A percentile compares a stretch with the other conserved stretches of the same genome.
Conservation (phyloP, 2,797 vertebrate genomes). For the Tenualosa ilisha region DNA sequence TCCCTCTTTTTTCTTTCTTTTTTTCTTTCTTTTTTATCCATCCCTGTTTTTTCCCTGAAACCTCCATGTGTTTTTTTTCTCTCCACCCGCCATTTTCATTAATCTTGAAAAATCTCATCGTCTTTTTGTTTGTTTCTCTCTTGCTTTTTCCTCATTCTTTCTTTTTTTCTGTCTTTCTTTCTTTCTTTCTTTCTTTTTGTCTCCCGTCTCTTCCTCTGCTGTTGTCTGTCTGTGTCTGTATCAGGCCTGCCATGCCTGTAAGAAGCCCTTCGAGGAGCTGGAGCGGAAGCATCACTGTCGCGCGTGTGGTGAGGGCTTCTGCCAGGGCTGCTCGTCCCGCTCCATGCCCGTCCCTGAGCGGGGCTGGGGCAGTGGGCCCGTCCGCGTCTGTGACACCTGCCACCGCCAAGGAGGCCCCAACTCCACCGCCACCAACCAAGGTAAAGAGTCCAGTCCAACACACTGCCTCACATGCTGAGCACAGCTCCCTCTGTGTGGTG, state of each 20-base stretch:
- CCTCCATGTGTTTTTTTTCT: background rate
- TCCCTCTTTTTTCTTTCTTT: background rate
- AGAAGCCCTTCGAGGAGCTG: slow-evolving; percentile 70
- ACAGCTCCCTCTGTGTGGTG: background rate
- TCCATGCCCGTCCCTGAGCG: slow-evolving; percentile 82
- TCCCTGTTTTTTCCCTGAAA: background rate
- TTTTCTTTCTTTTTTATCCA: background rate
- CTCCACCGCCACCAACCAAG: slow-evolving; percentile 45
- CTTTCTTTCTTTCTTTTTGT: background rate
- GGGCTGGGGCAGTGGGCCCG: slow-evolving; percentile 78
- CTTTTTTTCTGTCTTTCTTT: background rate
- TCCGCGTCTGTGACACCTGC: slow-evolving; percentile 77
- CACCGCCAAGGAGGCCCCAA: slow-evolving; percentile 67
- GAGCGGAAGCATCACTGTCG: slow-evolving; percentile 85
- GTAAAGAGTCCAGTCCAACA: background rate
- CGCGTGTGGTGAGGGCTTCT: slow-evolving; percentile 83
- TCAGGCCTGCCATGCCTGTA: slow-evolving; percentile 76
- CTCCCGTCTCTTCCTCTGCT: background rate
- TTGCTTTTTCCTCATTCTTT: background rate
- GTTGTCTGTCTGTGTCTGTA: slow-evolving; percentile 10
- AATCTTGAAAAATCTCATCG: background rate
- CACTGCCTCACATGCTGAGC: background rate
- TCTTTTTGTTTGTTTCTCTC: background rate
- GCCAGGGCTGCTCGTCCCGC: slow-evolving; percentile 78
- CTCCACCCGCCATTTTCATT: background rate